Evolutionary conservation across 2,888 invertebrate genomes (phyloP).

Genomic region (Apodemia mormo): DNA sequence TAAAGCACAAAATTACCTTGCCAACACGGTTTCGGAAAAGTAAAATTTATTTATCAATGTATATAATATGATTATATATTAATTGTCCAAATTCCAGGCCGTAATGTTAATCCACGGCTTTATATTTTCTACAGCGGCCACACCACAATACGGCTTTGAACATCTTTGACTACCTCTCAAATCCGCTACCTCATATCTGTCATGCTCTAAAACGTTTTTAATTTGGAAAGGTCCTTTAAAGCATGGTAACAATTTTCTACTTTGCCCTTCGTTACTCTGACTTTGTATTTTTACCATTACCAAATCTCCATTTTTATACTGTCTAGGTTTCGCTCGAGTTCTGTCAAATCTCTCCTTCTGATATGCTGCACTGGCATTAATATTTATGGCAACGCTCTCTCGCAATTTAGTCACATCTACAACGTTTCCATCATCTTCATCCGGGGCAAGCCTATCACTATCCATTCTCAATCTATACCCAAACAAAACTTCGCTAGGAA

Average conservation of each 20-base stretch:
- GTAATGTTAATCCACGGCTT: constrained; percentile 33
- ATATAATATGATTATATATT: constrained; percentile 32
- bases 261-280: constrained; percentile 31
- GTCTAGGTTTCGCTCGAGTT: background rate
- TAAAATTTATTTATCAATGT: constrained; percentile 12
- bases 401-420: constrained; percentile 9
- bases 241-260: constrained; percentile 30
- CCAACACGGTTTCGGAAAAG: background rate
- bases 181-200: constrained; percentile 30
- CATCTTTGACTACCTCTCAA: constrained; percentile 29
- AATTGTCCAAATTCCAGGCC: constrained; percentile 19
- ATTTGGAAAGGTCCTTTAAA: constrained; percentile 35
- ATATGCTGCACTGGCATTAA: background rate
- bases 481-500: constrained; percentile 42
- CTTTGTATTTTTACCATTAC: constrained; percentile 32
- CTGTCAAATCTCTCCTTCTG: constrained; percentile 9
- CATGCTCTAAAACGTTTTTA: constrained; percentile 23
- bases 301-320: constrained; percentile 30
- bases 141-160: constrained; percentile 27
- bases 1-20: background rate
- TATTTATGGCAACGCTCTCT: background rate
- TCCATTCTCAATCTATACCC: constrained; percentile 30
- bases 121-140: constrained; percentile 31
- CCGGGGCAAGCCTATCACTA: constrained; percentile 1
- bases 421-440: background rate